Evolutionary conservation across 2,888 invertebrate genomes (phyloP).

Genomic region (Cataglyphis altisquamis): DNA sequence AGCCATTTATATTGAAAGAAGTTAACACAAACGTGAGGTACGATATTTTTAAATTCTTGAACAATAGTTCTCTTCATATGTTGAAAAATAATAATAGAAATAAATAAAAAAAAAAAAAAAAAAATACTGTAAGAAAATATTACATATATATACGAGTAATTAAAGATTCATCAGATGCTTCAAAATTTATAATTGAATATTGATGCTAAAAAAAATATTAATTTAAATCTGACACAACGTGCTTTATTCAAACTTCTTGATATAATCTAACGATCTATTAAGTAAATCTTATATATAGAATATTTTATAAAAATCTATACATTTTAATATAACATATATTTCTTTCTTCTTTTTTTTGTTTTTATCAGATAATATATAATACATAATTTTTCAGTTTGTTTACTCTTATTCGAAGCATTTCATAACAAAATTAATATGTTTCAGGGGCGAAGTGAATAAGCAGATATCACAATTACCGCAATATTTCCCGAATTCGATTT

Average conservation of each 20-base stretch:
- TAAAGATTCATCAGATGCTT: background rate
- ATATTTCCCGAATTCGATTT: slow-evolving; percentile 94
- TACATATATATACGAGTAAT: background rate
- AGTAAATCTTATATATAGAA: background rate
- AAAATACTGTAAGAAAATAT: background rate
- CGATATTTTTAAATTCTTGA: slow-evolving; percentile 22
- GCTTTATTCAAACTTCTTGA: background rate
- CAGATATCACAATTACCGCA: slow-evolving; percentile 91
- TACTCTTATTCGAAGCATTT: background rate
- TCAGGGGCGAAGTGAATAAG: slow-evolving; percentile 90
- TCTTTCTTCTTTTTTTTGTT: background rate
- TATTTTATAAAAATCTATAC: background rate
- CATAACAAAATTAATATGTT: slow-evolving; percentile 41
- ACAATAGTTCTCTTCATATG: background rate
- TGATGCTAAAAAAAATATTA: background rate
- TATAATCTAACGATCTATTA: background rate
- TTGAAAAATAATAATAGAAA: background rate
- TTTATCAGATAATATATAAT: background rate
- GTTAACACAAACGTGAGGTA: slow-evolving; percentile 90
- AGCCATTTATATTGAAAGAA: slow-evolving; percentile 93
- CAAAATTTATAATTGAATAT: background rate
- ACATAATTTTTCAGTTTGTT: background rate
- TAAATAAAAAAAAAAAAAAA: background rate
- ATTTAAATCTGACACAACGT: background rate
- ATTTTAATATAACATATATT: background rate